Evolutionary conservation across 2,888 invertebrate genomes (phyloP).

Genomic region (Napeogenes sylphis): DNA sequence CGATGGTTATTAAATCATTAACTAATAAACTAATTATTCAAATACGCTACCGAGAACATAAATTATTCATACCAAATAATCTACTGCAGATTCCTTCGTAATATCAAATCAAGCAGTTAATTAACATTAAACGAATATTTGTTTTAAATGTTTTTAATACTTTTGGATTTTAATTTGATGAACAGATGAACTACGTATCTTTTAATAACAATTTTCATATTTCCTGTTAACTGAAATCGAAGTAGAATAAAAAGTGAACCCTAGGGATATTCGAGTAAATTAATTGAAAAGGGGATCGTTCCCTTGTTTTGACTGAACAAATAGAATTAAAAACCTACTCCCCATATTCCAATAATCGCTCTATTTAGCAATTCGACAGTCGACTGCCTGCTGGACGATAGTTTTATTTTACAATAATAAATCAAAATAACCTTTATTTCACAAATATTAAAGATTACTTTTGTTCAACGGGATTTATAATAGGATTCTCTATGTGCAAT

Average conservation of each 20-base stretch:
- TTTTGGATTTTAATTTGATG: no score
- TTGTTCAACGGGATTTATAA: background rate
- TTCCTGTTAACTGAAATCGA: slow-evolving; percentile 47
- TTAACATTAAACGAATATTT: background rate
- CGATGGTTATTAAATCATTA: slow-evolving; percentile 20
- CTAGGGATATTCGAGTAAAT: slow-evolving; percentile 50
- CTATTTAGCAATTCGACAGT: slow-evolving; percentile 53
- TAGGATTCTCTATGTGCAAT: slow-evolving; percentile 2
- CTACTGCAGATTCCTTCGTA: background rate
- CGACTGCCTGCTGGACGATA: slow-evolving; percentile 29
- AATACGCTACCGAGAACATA: background rate
- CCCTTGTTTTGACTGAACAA: slow-evolving; percentile 69
- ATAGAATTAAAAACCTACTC: slow-evolving; percentile 65
- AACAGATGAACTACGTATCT: background rate
- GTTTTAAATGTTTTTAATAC: no score
- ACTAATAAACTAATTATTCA: slow-evolving; percentile 23
- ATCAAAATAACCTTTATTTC: background rate
- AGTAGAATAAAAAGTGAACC: slow-evolving; percentile 51
- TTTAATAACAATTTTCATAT: slow-evolving; percentile 31
- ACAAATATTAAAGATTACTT: background rate
- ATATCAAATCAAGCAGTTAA: slow-evolving; percentile 15
- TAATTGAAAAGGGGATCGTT: slow-evolving; percentile 62
- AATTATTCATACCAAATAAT: slow-evolving; percentile 8
- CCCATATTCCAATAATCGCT: slow-evolving; percentile 55
- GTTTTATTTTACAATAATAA: slow-evolving; percentile 20